Evolutionary conservation across 2,888 invertebrate genomes (phyloP).

Genomic region (Eupithecia centaureata): DNA sequence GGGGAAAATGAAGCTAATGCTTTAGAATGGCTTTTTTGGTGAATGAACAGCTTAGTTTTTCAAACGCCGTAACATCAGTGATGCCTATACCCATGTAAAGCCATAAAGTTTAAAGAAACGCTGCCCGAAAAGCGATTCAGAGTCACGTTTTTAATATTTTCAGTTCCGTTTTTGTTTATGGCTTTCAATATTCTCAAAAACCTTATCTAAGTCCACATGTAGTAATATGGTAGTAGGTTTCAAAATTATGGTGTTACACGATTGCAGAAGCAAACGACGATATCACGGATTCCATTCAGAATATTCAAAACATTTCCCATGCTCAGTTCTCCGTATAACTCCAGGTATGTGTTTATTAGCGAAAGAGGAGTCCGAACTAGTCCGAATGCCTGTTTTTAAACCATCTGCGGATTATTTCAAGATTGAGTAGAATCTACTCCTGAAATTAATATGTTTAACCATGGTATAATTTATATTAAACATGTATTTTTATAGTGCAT

Average conservation of each 20-base stretch:
- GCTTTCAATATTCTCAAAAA: background rate
- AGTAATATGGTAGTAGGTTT: background rate
- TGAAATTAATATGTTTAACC: no score
- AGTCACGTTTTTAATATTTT: background rate
- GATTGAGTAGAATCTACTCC: no score
- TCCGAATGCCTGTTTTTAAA: no score
- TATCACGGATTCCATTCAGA: conserved; percentile 10
- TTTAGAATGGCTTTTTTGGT: background rate
- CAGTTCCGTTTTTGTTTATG: background rate
- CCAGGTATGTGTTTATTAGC: conserved; percentile 1
- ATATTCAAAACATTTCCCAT: conserved; percentile 28
- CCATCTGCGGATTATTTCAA: no score
- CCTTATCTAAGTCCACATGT: background rate
- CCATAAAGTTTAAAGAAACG: background rate
- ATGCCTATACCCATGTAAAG: background rate
- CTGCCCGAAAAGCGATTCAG: background rate
- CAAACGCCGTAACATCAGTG: background rate
- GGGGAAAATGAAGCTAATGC: background rate
- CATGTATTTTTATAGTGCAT: no score
- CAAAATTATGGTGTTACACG: background rate
- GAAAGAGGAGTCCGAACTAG: conserved; percentile 12
- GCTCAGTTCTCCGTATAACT: conserved; percentile 17
- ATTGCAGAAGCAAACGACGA: background rate
- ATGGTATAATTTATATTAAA: no score
- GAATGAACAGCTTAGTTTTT: background rate